Evolutionary conservation across 2,888 invertebrate species (phyloP).

Genomic region (Mongoloraphidia duomilia): DNA sequence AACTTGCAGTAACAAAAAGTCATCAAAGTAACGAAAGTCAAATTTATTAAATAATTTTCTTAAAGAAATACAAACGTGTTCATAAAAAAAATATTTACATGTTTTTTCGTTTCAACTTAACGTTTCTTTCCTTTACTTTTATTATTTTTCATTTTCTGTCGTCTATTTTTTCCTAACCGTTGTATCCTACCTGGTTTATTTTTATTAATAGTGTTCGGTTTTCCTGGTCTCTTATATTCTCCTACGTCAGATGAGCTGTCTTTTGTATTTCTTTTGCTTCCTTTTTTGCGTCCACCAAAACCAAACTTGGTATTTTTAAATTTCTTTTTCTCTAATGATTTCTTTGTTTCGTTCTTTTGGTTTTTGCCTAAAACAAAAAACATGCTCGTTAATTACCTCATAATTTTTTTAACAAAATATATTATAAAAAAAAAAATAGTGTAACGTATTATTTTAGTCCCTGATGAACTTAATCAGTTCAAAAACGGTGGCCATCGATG

Average conservation of each 20-base stretch:
- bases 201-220: slow-evolving; percentile 17
- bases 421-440: no score
- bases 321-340: slow-evolving; percentile 37
- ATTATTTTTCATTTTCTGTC: slow-evolving; percentile 29
- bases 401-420: no score
- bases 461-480: no score
- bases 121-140: slow-evolving; percentile 20
- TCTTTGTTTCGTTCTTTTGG: slow-evolving; percentile 27
- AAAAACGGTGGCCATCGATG: no score
- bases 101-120: no score
- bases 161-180: slow-evolving; percentile 33
- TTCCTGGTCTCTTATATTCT: slow-evolving; percentile 31
- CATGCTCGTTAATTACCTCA: no score
- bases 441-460: no score
- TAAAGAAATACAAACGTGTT: no score
- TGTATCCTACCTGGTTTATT: slow-evolving; percentile 16
- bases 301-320: slow-evolving; percentile 79
- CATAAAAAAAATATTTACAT: no score
- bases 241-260: slow-evolving; percentile 58
- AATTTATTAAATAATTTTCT: no score
- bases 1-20: no score
- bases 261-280: slow-evolving; percentile 73
- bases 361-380: neutral
- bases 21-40: no score
- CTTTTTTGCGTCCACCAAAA: slow-evolving; percentile 89